Base-by-base conservation (phyloP, 2,888 invertebrate species). In the Torymus auratus region DNA sequence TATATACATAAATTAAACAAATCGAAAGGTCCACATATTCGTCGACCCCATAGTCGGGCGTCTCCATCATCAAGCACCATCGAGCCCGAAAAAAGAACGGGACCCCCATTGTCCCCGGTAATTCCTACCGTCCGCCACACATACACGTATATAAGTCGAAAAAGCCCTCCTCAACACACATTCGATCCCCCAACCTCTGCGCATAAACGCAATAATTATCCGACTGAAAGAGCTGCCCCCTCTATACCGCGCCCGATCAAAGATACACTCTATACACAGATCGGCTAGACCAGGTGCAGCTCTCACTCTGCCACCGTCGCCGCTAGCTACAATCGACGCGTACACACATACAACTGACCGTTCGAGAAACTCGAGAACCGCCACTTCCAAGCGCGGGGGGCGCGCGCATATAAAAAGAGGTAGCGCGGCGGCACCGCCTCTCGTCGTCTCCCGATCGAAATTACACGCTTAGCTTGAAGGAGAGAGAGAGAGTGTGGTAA, bases 361-460 rank as follows among this genome's bases (percentile, higher is more conserved):
- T 75, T 75, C 52, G 58, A 58, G 74, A 75, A 75, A 75, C 74
- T 67, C 60, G 74, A 75, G 74, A 75, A 67, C 74, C 60, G 60
- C 60, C 74, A 67, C 74, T 75, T 67, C 50, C 20, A 14, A 56
- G 17, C 65, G 53, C 52, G 61, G 50, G 65, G 52, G 15, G 12
- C 20, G 52, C 52, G 4, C 50, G 53, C 5, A 2, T n/a, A 12
- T 41, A 41, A n/a, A 14, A 50, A 15, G 41, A 41, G 41, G 41
- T 41, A 41, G 41, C 28, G 7, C 5, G 7, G 3, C 41, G 41
- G 41, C 41, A 41, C 41, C 41, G 41, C 41, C 41, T 41, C 41
- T 41, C 41, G 5, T 10, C 7, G 7, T 41, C 41, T 41, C 23
- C n/a, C 60, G 52, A 50, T 61, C 14, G 41, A 71, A 71, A 71